Conservation (phyloP, 2,113 vertebrate species). For the Chamaetylas fuelleborni region DNA sequence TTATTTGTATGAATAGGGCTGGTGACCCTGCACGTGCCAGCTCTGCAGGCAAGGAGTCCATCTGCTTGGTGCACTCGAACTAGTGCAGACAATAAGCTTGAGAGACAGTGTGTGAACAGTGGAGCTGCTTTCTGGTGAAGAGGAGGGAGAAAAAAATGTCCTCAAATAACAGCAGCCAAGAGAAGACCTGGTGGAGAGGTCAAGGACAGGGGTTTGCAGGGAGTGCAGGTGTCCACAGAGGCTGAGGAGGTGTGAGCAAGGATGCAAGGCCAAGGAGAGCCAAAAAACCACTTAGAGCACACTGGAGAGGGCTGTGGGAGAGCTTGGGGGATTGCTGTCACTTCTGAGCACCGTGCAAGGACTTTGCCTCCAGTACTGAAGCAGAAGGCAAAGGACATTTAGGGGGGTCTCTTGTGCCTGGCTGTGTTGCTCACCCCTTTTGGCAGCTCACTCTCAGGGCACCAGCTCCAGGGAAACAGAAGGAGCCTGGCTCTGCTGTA, state of each 20-base stretch:
- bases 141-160: too few species aligned
- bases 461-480: neutral
- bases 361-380: neutral
- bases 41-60: neutral
- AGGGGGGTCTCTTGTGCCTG: too few species aligned
- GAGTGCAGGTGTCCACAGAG: neutral
- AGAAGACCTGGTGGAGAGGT: neutral
- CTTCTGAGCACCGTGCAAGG: neutral
- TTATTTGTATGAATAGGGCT: too few species aligned
- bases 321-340: neutral
- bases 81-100: too few species aligned
- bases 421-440: neutral
- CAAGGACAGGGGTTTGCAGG: fast-evolving
- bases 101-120: neutral
- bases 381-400: neutral
- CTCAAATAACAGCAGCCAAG: neutral
- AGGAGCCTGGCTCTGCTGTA: neutral
- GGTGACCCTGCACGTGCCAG: too few species aligned
- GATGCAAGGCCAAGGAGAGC: neutral
- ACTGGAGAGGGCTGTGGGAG: neutral
- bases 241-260: neutral
- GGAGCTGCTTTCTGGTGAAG: neutral
- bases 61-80: neutral
- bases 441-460: neutral
- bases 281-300: neutral